A percentile compares a stretch with the other conserved stretches of the same genome.
phyloP scores from a whole-genome alignment of 2,888 invertebrate genomes.

The Drosophila paucipuncta region DNA sequence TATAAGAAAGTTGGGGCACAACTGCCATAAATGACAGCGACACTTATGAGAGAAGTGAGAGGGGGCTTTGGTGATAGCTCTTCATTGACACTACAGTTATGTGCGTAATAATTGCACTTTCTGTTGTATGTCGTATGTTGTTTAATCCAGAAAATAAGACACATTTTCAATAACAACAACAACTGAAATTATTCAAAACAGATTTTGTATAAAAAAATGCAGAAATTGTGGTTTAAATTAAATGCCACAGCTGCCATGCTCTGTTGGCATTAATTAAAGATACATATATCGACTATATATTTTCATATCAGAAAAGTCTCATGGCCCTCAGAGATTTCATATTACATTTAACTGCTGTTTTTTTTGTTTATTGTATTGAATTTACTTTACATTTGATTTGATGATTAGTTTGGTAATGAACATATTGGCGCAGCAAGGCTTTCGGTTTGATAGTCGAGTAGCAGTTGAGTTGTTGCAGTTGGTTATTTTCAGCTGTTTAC shows the following conservation, averaged over 20 bases:
- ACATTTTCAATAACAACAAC: slow-evolving; percentile 24
- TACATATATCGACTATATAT: neutral
- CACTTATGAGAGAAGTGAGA: slow-evolving; percentile 15
- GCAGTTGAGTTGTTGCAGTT: neutral
- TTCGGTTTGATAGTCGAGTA: neutral
- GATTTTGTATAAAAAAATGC: slow-evolving; percentile 11
- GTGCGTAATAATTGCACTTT: slow-evolving; percentile 44
- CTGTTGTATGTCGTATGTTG: slow-evolving; percentile 31
- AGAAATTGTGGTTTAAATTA: slow-evolving; percentile 15
- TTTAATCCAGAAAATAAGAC: slow-evolving; percentile 49
- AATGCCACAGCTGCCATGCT: neutral
- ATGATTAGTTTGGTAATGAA: slow-evolving; percentile 14
- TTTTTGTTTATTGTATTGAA: neutral
- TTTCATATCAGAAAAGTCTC: neutral
- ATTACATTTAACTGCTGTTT: neutral
- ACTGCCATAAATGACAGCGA: slow-evolving; percentile 28
- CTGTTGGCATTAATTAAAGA: slow-evolving; percentile 16
- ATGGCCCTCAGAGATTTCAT: neutral
- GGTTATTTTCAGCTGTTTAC: slow-evolving; percentile 8
- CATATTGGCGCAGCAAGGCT: slow-evolving; percentile 23
- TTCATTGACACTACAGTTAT: slow-evolving; percentile 59
- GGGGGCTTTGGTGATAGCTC: neutral
- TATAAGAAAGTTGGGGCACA: slow-evolving; percentile 2
- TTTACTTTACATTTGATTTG: slow-evolving; percentile 1
- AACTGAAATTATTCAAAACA: slow-evolving; percentile 28